These are phyloP conservation scores for Nematostella vectensis DNA, from an alignment of 92 coral and sea anemone species.

Conservation along the genomic window DNA sequence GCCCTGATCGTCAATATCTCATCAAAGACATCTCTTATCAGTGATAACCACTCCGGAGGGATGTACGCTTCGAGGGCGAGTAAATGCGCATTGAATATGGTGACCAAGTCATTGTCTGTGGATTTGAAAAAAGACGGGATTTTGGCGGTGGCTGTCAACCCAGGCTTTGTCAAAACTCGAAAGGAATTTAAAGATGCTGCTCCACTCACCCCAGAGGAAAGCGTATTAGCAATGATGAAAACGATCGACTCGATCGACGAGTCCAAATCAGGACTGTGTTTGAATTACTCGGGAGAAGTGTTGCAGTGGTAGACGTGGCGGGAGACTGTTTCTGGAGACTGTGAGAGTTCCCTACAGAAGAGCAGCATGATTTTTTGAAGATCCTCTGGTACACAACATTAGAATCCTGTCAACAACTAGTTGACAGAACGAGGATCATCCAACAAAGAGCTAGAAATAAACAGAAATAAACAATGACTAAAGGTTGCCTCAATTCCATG, in stretches of 20 bases:
- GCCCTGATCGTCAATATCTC: constrained; percentile 62
- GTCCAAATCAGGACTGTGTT: constrained; percentile 46
- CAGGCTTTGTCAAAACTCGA: constrained; percentile 76
- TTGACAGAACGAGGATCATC: no score
- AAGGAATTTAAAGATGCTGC: constrained; percentile 44
- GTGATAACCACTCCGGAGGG: constrained; percentile 25
- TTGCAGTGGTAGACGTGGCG: not conserved
- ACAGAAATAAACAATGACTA: no score
- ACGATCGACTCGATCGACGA: constrained; percentile 46
- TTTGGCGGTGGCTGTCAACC: constrained; percentile 36
- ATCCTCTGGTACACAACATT: no score
- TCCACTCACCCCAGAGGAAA: constrained; percentile 26
- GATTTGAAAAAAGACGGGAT: constrained; percentile 49
- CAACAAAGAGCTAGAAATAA: no score
- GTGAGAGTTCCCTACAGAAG: no score
- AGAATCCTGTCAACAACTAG: no score
- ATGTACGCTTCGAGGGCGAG: constrained; percentile 47
- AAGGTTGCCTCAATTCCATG: no score
- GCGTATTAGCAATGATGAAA: constrained; percentile 48
- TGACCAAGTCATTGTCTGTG: constrained; percentile 54
- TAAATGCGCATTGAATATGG: constrained; percentile 64
- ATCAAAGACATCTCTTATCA: constrained; percentile 29
- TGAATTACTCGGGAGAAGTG: constrained; percentile 33
- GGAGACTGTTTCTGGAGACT: no score
- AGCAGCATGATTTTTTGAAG: no score